Evolutionary conservation across 2,113 vertebrate species (phyloP).

Genomic region (Tenrec ecaudatus): DNA sequence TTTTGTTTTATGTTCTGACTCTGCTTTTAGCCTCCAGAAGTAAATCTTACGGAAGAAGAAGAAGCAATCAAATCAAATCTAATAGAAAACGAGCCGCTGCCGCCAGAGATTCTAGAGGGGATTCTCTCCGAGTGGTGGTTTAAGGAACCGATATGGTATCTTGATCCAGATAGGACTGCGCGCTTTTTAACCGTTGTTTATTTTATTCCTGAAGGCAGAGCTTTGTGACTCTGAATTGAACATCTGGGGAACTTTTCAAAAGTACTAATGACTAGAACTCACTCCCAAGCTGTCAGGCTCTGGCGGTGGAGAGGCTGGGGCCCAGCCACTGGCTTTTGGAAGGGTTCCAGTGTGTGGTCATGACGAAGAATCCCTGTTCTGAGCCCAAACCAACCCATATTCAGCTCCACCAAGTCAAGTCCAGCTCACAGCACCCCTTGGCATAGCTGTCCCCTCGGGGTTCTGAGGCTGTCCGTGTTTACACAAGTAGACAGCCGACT

Average conservation of each 20-base stretch:
- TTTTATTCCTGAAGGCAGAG: conserved; percentile 51
- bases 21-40: conserved; percentile 78
- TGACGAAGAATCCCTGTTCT: background rate
- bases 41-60: conserved; percentile 91
- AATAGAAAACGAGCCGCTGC: conserved; percentile 85
- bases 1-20: conserved; percentile 48
- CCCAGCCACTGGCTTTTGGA: background rate
- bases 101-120: conserved; percentile 89
- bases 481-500: no score
- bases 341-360: background rate
- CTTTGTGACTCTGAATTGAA: background rate
- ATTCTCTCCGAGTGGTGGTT: conserved; percentile 92
- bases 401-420: no score
- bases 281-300: background rate
- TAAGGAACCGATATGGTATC: conserved; percentile 94
- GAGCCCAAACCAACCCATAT: no score
- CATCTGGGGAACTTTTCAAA: background rate
- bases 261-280: background rate
- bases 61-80: conserved; percentile 91
- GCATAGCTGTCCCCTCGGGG: no score
- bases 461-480: no score
- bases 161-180: conserved; percentile 44
- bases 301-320: background rate
- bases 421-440: no score
- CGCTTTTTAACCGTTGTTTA: conserved; percentile 21